Conservation (phyloP, 2,797 vertebrate genomes). For the Acrossocheilus wenchowensis region DNA sequence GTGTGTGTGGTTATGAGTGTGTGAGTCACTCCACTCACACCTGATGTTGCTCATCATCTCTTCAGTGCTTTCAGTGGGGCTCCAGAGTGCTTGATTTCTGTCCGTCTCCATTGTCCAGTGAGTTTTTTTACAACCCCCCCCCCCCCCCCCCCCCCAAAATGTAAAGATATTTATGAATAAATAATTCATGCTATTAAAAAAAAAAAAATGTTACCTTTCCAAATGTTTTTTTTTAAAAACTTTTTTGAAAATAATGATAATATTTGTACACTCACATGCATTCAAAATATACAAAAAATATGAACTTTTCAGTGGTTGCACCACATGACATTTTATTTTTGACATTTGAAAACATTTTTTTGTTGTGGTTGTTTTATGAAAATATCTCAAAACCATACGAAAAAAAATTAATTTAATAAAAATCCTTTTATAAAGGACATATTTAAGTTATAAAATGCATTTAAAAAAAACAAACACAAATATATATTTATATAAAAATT, state of each 20-base stretch:
- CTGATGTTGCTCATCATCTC: background rate
- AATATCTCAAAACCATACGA: background rate
- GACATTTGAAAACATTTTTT: background rate
- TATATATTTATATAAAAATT: too few relatives aligned
- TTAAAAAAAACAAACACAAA: too few relatives aligned
- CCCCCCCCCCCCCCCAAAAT: too few relatives aligned
- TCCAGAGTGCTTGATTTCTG: background rate
- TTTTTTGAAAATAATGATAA: too few relatives aligned
- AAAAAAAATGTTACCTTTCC: too few relatives aligned
- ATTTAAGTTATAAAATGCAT: too few relatives aligned
- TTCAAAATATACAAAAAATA: background rate
- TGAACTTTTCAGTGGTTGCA: background rate
- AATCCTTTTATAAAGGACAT: too few relatives aligned
- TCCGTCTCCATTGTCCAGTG: background rate
- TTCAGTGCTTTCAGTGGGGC: background rate
- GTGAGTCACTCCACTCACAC: background rate
- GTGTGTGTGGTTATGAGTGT: background rate
- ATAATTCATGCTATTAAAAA: background rate
- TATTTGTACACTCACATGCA: background rate
- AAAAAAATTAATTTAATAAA: too few relatives aligned
- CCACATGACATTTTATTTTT: background rate
- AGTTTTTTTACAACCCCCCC: background rate
- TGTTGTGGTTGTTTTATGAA: background rate
- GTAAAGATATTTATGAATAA: background rate
- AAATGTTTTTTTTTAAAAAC: too few relatives aligned